A percentile compares a stretch with the other conserved stretches of the same genome.
These are phyloP conservation scores for Megaptera novaeangliae DNA, from an alignment of 2,113 vertebrate genomes.

Conservation along the genomic window DNA sequence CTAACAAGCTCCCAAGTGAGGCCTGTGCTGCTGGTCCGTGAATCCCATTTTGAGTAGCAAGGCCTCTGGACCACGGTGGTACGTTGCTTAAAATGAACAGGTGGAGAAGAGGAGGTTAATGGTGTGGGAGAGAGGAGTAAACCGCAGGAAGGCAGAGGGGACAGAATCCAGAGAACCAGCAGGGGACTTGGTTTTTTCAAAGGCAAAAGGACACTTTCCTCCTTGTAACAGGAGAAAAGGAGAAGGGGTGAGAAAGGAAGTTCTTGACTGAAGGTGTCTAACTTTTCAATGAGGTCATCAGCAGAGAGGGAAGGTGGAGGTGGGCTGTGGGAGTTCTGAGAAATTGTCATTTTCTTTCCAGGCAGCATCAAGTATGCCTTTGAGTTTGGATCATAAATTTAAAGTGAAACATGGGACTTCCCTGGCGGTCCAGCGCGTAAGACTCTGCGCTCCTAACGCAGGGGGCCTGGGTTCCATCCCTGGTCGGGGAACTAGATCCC, in stretches of 20 bases:
- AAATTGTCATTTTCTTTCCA: constrained; percentile 3
- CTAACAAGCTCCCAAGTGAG: neutral
- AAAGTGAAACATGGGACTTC: neutral
- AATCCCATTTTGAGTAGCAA: neutral
- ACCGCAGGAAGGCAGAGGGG: neutral
- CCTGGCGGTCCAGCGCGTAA: no score
- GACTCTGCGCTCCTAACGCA: no score
- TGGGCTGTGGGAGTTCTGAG: neutral
- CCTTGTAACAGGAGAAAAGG: neutral
- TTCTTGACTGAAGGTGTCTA: neutral
- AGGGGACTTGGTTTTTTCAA: neutral
- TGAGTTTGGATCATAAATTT: neutral
- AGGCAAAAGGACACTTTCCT: neutral
- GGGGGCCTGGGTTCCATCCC: no score
- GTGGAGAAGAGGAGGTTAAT: neutral
- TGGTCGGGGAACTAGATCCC: no score
- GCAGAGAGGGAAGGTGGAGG: neutral
- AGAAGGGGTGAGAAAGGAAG: neutral
- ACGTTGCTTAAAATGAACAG: neutral
- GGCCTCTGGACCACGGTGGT: neutral
- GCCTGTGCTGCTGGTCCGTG: neutral
- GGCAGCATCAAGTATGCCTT: neutral
- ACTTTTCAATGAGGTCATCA: neutral
- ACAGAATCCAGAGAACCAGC: neutral
- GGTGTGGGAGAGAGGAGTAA: neutral